These are phyloP conservation scores for Cerastis rubricosa DNA, from an alignment of 2,888 invertebrate genomes.

Conservation along the genomic window DNA sequence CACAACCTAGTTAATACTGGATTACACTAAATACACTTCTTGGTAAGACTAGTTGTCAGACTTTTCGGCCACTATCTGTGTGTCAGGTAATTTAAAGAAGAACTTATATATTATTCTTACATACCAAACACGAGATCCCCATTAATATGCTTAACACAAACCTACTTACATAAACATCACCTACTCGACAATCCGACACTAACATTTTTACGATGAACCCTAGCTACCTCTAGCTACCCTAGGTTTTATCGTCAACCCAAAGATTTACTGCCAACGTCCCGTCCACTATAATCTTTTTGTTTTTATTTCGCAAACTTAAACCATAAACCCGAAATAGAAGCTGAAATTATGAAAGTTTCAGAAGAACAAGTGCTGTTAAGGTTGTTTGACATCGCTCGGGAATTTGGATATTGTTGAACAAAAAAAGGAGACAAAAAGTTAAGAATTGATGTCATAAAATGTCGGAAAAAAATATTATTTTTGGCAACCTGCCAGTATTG, in stretches of 20 bases:
- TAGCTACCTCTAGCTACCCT: not conserved
- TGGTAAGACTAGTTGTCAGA: too few species aligned
- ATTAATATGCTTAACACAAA: constrained; percentile 17
- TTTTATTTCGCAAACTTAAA: constrained; percentile 47
- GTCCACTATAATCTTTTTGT: constrained; percentile 40
- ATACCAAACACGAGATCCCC: too few species aligned
- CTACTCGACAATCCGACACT: constrained; percentile 1
- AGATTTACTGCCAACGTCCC: constrained; percentile 25
- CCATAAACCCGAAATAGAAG: constrained; percentile 45
- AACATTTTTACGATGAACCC: constrained; percentile 22
- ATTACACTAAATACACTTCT: too few species aligned
- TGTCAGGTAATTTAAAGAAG: too few species aligned
- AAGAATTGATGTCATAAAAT: constrained; percentile 22
- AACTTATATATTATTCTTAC: too few species aligned
- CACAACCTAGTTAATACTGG: too few species aligned
- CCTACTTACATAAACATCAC: constrained; percentile 21
- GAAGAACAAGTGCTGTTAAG: constrained; percentile 35
- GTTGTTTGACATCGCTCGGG: constrained; percentile 27
- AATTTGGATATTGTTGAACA: not conserved
- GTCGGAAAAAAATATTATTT: not conserved
- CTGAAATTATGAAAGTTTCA: constrained; percentile 47
- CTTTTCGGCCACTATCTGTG: too few species aligned
- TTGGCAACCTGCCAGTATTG: constrained; percentile 14
- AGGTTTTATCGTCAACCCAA: constrained; percentile 37
- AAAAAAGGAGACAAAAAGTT: constrained; percentile 6